Percentiles rank a stretch among this genome's conserved stretches.
Evolutionary conservation across 1,140 invertebrate genomes (phyloP).

Genomic region (Atopsyche davidsoni): DNA sequence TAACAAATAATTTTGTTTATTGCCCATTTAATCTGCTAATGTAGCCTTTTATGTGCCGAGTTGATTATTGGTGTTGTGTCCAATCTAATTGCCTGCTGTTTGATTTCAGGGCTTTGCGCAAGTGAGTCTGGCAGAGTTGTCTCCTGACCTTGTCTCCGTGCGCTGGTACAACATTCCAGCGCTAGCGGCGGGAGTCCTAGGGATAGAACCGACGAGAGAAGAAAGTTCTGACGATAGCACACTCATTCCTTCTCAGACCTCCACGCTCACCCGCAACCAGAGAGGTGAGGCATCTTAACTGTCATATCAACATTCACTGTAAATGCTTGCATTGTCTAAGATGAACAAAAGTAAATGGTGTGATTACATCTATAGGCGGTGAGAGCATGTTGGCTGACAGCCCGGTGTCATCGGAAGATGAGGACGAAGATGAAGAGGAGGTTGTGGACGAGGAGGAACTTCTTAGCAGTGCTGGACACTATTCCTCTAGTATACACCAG

Average conservation of each 20-base stretch:
- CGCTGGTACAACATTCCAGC: conserved; percentile 95
- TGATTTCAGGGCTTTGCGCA: conserved; percentile 81
- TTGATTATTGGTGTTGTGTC: no score
- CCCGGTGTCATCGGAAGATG: conserved; percentile 36
- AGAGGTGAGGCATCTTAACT: conserved; percentile 34
- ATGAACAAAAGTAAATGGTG: background rate
- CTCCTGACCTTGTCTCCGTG: conserved; percentile 68
- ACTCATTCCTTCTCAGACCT: conserved; percentile 92
- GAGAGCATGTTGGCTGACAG: conserved; percentile 13
- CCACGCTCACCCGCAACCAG: conserved; percentile 90
- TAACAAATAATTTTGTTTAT: no score
- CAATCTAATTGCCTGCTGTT: no score
- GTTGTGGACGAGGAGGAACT: conserved; percentile 53
- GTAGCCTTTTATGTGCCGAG: no score
- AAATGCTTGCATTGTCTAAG: no score
- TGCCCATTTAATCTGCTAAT: background rate
- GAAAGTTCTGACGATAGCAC: conserved; percentile 96
- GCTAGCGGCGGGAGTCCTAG: conserved; percentile 60
- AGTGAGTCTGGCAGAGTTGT: conserved; percentile 92
- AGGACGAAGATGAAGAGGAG: conserved; percentile 51
- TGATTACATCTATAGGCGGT: conserved; percentile 8
- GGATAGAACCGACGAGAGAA: conserved; percentile 58
- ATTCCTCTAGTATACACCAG: conserved; percentile 11
- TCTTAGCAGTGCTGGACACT: conserved; percentile 38
- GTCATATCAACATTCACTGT: no score